Percentiles rank a stretch among this genome's conserved stretches.
These are phyloP conservation scores for Catostylus mosaicus DNA, from an alignment of 30 jellyfish, hydroid and myxozoan species.

Conservation along the genomic window DNA sequence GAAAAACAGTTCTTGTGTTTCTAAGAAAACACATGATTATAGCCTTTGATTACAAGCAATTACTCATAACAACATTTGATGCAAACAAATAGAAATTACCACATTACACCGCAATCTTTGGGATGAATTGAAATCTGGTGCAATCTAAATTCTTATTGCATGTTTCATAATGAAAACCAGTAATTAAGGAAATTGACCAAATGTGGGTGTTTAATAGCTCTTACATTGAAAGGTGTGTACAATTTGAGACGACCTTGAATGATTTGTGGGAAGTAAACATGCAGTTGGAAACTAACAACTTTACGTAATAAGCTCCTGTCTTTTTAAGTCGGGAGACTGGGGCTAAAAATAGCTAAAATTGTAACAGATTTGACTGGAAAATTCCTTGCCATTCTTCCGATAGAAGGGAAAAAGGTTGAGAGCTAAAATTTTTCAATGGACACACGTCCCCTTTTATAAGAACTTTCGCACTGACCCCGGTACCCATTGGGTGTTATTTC, in stretches of 20 bases:
- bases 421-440: no score
- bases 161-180: conserved; percentile 34
- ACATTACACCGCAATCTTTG: conserved; percentile 20
- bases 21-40: conserved; percentile 4
- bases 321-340: no score
- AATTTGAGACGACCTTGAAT: not conserved
- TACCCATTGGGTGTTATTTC: no score
- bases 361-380: no score
- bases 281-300: not conserved
- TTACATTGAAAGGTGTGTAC: not conserved
- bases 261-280: not conserved
- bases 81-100: conserved; percentile 17
- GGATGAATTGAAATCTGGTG: conserved; percentile 10
- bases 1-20: conserved; percentile 16
- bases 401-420: no score
- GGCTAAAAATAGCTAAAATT: no score
- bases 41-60: conserved; percentile 16
- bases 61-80: not conserved
- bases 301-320: no score
- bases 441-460: no score
- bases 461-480: no score
- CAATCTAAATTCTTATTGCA: conserved; percentile 52
- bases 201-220: conserved; percentile 58
- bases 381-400: no score
- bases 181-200: conserved; percentile 52